These are phyloP conservation scores for Stichodactyla helianthus DNA, from an alignment of 64 coral and sea anemone genomes.

Conservation along the genomic window DNA sequence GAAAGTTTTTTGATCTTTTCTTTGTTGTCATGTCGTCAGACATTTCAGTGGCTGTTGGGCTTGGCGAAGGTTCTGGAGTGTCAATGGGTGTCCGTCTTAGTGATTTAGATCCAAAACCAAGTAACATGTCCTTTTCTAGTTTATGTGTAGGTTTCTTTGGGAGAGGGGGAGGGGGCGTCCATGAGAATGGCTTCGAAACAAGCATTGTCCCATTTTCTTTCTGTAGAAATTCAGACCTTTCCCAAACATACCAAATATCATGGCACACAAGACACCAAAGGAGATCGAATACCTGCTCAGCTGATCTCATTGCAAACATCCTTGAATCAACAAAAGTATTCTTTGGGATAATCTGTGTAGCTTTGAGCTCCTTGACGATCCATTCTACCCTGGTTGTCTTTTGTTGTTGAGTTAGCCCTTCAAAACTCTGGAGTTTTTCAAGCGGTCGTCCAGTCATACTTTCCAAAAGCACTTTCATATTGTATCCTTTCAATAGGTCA, in stretches of 20 bases:
- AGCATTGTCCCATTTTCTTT: constrained; percentile 59
- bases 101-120: constrained; percentile 70
- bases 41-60: constrained; percentile 8
- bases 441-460: constrained; percentile 93
- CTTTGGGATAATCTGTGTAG: constrained; percentile 73
- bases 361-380: constrained; percentile 90
- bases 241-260: constrained; percentile 99
- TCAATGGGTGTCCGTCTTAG: constrained; percentile 52
- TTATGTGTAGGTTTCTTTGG: constrained; percentile 78
- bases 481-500: constrained; percentile 93
- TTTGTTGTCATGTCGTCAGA: constrained; percentile 67
- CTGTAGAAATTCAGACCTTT: constrained; percentile 69
- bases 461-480: constrained; percentile 98
- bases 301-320: constrained; percentile 98
- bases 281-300: constrained; percentile 92
- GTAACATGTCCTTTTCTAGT: constrained; percentile 64
- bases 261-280: constrained; percentile 97
- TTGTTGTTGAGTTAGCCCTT: constrained; percentile 89
- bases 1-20: constrained; percentile 59
- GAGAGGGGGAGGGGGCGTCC: constrained; percentile 83
- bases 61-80: constrained; percentile 46
- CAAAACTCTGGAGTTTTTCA: constrained; percentile 90
- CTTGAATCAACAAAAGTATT: constrained; percentile 81
- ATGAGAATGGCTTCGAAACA: constrained; percentile 82
- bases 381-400: constrained; percentile 96